Evolutionary conservation across 2,888 invertebrate genomes (phyloP), one percentile per base, ranked within the genome.

Genomic region (Anthoptus insignis): DNA sequence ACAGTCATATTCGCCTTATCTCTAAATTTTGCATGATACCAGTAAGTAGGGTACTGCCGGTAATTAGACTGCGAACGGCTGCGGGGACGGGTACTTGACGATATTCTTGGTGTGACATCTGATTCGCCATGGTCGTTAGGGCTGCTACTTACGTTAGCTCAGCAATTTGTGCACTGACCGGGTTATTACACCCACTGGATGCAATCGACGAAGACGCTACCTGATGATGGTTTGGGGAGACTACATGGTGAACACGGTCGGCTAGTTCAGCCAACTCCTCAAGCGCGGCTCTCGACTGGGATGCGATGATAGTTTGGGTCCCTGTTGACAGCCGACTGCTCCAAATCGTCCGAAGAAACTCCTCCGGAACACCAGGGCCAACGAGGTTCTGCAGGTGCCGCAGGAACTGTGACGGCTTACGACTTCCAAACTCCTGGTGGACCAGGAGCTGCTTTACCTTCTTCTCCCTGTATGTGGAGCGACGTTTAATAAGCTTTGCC

Each of bases 1-100:
- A 53, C 74, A 76, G 13, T 49, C n/a, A n/a, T 69, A 0, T 22
- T 22, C 0, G 73, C 72, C 7, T 52, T 47, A 0, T 65, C 39
- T 0, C 64, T 65, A 14, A 64, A 72, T 21, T 66, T 69, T 3
- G 22, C 6, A 22, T 76, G 76, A 29, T 73, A 74, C 71, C 70
- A 74, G 50, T 72, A 73, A 0, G 59, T 1, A 0, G 72, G 71
- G 45, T 63, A 64, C 14, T 59, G 47, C 1, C 59, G 21, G 21
- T 69, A 67, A 27, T 45, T 68, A 11, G 73, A 70, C 1, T 14
- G 13, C 13, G 61, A 61, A 8, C 52, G n/a, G n/a, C n/a, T n/a
- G 3, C 9, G 16, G 14, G 13, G 21, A 21, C 37, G 11, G 13
- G 54, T 11, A 37, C 2, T 34, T 37, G 22, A 22, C 21, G 0